phyloP scores from a whole-genome alignment of 2,113 vertebrate species.

The Poeciliopsis occidentalis region DNA sequence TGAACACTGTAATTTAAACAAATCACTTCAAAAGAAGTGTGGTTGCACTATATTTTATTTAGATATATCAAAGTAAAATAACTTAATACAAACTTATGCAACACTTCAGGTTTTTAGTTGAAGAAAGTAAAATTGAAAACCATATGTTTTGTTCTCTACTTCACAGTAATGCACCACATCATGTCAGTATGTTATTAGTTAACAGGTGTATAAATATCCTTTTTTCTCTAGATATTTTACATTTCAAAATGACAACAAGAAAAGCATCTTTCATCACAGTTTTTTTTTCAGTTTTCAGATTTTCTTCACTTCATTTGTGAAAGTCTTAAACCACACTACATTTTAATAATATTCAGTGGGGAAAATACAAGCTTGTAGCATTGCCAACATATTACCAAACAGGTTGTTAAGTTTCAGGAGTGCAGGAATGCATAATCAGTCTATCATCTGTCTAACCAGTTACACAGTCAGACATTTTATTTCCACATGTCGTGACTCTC shows the following conservation, averaged over 20 bases:
- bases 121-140: neutral
- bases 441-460: neutral
- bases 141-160: neutral
- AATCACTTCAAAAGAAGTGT: too few relatives aligned
- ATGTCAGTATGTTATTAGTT: neutral
- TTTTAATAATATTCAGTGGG: neutral
- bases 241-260: neutral
- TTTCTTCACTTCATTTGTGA: neutral
- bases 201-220: neutral
- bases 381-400: neutral
- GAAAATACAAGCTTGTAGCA: constrained; percentile 1
- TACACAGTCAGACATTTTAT: constrained; percentile 7
- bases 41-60: too few relatives aligned
- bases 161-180: neutral
- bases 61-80: too few relatives aligned
- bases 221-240: neutral
- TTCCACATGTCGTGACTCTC: neutral
- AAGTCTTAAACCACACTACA: neutral
- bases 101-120: neutral
- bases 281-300: neutral
- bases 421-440: neutral
- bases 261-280: neutral
- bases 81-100: too few relatives aligned
- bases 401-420: neutral
- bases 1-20: too few relatives aligned